Conservation (phyloP, 2,888 invertebrate genomes). For the Augochlorella aurata region DNA sequence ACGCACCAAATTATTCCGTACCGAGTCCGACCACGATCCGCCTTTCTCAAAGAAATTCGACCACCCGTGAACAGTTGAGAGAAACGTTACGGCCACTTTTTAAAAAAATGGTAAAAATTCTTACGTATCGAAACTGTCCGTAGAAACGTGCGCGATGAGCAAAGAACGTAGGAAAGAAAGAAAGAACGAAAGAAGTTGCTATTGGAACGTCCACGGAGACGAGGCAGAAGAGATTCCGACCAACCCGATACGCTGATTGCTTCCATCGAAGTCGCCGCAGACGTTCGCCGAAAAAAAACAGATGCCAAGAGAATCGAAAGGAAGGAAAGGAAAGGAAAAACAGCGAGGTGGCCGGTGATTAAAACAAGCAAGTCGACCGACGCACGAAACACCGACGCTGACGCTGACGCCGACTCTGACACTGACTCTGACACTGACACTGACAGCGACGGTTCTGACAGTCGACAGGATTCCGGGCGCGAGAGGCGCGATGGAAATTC, state of each 20-base stretch:
- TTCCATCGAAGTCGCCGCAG: slow-evolving; percentile 33
- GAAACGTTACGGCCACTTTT: too few relatives aligned
- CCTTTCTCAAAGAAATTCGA: too few relatives aligned
- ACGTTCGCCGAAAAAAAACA: neutral
- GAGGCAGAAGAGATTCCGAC: neutral
- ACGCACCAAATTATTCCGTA: neutral
- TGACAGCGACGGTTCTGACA: slow-evolving; percentile 70
- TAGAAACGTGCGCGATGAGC: neutral
- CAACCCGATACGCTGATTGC: slow-evolving; percentile 34
- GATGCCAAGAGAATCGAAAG: slow-evolving; percentile 34
- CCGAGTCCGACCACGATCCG: too few relatives aligned
- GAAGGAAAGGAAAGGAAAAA: slow-evolving; percentile 23
- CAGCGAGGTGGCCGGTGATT: slow-evolving; percentile 33
- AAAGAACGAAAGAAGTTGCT: neutral
- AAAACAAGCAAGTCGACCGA: slow-evolving; percentile 55
- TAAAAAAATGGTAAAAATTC: too few relatives aligned
- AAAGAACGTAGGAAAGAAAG: neutral
- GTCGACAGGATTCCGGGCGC: slow-evolving; percentile 70
- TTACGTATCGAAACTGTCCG: neutral
- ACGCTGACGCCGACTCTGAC: slow-evolving; percentile 42
- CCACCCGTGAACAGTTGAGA: too few relatives aligned
- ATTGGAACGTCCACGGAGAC: neutral
- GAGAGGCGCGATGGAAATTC: slow-evolving; percentile 64
- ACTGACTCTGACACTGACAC: too few relatives aligned
- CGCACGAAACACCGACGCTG: slow-evolving; percentile 61